Percentiles rank a stretch among this genome's conserved stretches.
Conservation (phyloP, 2,797 vertebrate genomes). For the Danionella dracula region DNA sequence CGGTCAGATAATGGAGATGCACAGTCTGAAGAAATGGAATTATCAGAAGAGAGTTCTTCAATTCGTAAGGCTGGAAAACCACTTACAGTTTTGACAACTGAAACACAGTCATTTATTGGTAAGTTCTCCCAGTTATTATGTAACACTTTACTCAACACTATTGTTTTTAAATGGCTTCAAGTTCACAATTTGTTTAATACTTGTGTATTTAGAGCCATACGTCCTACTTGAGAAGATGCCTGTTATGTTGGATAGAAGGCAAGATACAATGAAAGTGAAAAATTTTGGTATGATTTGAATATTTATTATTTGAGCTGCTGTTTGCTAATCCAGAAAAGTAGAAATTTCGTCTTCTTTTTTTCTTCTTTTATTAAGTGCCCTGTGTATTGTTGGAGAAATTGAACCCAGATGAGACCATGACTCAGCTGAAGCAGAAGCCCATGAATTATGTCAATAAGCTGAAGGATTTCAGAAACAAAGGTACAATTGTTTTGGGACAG, state of each 20-base stretch:
- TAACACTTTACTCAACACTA: not conserved
- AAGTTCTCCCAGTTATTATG: not conserved
- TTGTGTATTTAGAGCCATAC: constrained; percentile 10
- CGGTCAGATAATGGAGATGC: constrained; percentile 44
- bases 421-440: constrained; percentile 39
- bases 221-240: constrained; percentile 9
- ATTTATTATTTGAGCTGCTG: not conserved
- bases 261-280: not conserved
- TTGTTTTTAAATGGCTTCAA: not conserved
- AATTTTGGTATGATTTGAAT: not conserved
- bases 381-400: not conserved
- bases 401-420: constrained; percentile 57
- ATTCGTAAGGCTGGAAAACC: not conserved
- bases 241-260: not conserved
- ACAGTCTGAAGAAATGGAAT: not conserved
- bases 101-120: constrained; percentile 3
- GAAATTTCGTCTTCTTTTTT: not conserved
- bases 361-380: constrained; percentile 43
- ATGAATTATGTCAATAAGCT: constrained; percentile 14
- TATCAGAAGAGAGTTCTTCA: not conserved
- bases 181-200: not conserved
- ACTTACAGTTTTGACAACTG: not conserved
- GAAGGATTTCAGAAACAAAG: constrained; percentile 17
- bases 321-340: not conserved
- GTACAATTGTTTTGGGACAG: constrained; percentile 34